Conservation (phyloP, 2,113 vertebrate genomes). For the Camarhynchus parvulus region DNA sequence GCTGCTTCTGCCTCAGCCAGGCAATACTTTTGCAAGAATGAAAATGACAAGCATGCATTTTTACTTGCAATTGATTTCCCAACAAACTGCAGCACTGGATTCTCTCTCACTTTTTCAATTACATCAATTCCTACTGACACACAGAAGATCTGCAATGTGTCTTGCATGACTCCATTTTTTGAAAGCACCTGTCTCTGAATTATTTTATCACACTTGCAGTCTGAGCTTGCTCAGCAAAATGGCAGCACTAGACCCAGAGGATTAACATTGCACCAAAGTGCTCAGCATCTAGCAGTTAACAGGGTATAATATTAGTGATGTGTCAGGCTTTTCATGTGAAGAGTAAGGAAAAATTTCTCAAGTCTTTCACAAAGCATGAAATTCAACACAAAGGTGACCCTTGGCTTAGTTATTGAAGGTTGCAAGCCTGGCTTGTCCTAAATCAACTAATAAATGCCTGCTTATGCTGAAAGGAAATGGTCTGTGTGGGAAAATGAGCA, state of each 20-base stretch:
- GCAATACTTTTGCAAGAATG: not conserved
- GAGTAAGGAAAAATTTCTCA: not conserved
- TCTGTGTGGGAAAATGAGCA: not conserved
- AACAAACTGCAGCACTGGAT: not conserved
- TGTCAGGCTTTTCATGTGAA: not conserved
- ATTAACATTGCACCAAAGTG: not conserved
- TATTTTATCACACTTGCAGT: not conserved
- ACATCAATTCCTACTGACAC: not conserved
- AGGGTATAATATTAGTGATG: not conserved
- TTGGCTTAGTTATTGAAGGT: not conserved
- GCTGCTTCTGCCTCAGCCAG: not conserved
- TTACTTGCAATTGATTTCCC: not conserved
- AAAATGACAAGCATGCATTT: not conserved
- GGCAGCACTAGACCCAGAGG: not conserved
- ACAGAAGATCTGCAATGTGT: not conserved
- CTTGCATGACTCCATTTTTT: not conserved
- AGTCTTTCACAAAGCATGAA: not conserved
- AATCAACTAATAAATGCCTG: not conserved
- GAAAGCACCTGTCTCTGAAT: not conserved
- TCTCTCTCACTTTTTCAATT: not conserved
- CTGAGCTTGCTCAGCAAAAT: constrained; percentile 18
- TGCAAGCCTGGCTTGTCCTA: not conserved
- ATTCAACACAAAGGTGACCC: not conserved
- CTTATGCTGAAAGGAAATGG: not conserved
- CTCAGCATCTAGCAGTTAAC: not conserved